Conservation (phyloP, 1,140 invertebrate species). For the Ruditapes philippinarum region DNA sequence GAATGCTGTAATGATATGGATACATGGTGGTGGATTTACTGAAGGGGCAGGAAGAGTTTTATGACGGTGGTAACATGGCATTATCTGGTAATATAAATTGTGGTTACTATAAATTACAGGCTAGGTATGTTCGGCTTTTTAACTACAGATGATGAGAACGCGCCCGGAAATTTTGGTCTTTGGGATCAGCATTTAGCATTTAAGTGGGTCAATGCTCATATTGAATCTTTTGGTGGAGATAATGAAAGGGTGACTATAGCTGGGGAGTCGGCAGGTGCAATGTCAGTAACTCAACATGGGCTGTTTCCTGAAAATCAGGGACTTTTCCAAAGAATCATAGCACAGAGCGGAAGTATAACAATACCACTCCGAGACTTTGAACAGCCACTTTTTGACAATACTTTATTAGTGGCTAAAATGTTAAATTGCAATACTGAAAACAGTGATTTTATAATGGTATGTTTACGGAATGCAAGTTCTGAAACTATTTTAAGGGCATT, state of each 20-base stretch:
- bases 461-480: conserved; percentile 7
- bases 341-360: conserved; percentile 37
- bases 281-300: conserved; percentile 41
- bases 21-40: conserved; percentile 98
- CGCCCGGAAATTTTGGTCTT: conserved; percentile 79
- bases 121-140: conserved; percentile 90
- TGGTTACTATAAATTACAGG: conserved; percentile 92
- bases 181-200: conserved; percentile 91
- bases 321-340: conserved; percentile 59
- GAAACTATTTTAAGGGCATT: no score
- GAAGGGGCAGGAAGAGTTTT: conserved; percentile 95
- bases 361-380: not conserved
- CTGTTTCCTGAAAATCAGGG: conserved; percentile 50
- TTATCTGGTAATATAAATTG: conserved; percentile 92
- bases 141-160: conserved; percentile 89
- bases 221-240: conserved; percentile 92
- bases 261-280: conserved; percentile 95
- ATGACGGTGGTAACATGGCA: conserved; percentile 95
- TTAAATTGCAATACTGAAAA: not conserved
- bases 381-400: not conserved
- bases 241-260: conserved; percentile 90
- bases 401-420: not conserved
- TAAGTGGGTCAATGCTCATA: conserved; percentile 92
- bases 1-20: conserved; percentile 97
- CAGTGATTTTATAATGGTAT: not conserved